Conservation (phyloP, 2,797 vertebrate genomes). For the Trichosurus vulpecula region DNA sequence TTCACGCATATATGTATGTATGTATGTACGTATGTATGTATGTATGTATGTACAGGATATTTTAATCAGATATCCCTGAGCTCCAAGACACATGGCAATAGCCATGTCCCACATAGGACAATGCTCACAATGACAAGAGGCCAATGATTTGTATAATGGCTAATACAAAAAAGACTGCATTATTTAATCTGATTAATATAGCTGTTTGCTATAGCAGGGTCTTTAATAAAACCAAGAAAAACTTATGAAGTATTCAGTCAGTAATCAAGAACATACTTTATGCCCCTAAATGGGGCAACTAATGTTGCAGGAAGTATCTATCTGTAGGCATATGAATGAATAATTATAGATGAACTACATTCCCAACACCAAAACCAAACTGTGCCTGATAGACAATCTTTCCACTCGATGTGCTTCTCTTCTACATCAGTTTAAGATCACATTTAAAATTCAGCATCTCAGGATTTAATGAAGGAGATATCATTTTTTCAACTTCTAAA, state of each 20-base stretch:
- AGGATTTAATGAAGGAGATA: not conserved
- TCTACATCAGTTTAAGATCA: conserved; percentile 11
- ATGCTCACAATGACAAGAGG: not conserved
- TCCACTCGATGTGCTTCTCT: not conserved
- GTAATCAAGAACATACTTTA: conserved; percentile 5
- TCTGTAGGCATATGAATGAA: not conserved
- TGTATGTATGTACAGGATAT: not conserved
- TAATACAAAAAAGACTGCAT: not conserved
- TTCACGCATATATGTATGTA: no score
- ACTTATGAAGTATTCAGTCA: conserved; percentile 8
- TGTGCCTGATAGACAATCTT: conserved; percentile 2
- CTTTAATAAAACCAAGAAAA: conserved; percentile 21
- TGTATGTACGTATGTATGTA: not conserved
- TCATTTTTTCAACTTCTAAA: conserved; percentile 45
- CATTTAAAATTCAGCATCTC: not conserved
- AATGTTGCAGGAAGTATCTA: not conserved
- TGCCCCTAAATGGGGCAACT: conserved; percentile 24
- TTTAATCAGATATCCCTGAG: not conserved
- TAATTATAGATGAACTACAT: conserved; percentile 1
- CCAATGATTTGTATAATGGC: not conserved
- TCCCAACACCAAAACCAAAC: not conserved
- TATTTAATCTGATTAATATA: not conserved
- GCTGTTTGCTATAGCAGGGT: not conserved
- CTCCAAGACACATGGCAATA: not conserved
- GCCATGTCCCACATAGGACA: not conserved